phyloP scores from a whole-genome alignment of 2,113 vertebrate genomes.

The Heloderma charlesbogerti region DNA sequence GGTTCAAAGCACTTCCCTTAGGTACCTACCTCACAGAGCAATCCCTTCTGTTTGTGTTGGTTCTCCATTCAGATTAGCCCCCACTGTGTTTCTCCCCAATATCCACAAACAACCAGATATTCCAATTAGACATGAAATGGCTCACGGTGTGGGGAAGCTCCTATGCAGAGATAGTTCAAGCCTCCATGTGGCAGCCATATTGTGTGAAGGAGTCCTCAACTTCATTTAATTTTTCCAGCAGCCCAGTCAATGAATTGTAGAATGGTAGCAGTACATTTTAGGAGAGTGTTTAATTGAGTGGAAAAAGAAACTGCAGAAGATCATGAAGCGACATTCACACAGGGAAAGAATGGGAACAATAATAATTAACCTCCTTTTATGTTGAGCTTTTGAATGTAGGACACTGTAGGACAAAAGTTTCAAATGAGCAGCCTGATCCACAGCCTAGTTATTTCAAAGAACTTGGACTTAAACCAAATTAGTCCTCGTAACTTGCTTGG shows the following conservation, averaged over 20 bases:
- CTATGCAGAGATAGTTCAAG: not conserved
- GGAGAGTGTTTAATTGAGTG: constrained; percentile 7
- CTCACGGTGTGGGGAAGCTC: not conserved
- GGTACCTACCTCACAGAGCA: not conserved
- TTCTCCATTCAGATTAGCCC: not conserved
- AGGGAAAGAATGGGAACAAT: constrained; percentile 16
- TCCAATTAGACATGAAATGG: not conserved
- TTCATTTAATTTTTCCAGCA: not conserved
- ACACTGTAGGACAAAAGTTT: constrained; percentile 26
- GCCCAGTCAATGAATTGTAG: not conserved
- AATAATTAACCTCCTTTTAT: constrained; percentile 35
- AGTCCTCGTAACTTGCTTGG: constrained; percentile 7
- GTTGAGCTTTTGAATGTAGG: constrained; percentile 25
- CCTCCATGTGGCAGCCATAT: not conserved
- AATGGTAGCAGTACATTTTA: constrained; percentile 11
- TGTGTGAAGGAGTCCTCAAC: not conserved
- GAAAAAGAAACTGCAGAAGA: constrained; percentile 14
- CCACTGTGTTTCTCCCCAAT: too few species aligned
- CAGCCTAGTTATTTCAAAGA: constrained; percentile 24
- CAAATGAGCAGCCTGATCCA: constrained; percentile 6
- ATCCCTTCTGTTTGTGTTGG: not conserved
- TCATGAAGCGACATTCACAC: constrained; percentile 12
- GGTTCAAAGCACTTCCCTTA: not conserved
- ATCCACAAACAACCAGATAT: not conserved
- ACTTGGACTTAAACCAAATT: constrained; percentile 26